A percentile compares a stretch with the other conserved stretches of the same genome.
These are phyloP conservation scores for Micronisus gabar DNA, from an alignment of 2,113 vertebrate species.

Conservation along the genomic window DNA sequence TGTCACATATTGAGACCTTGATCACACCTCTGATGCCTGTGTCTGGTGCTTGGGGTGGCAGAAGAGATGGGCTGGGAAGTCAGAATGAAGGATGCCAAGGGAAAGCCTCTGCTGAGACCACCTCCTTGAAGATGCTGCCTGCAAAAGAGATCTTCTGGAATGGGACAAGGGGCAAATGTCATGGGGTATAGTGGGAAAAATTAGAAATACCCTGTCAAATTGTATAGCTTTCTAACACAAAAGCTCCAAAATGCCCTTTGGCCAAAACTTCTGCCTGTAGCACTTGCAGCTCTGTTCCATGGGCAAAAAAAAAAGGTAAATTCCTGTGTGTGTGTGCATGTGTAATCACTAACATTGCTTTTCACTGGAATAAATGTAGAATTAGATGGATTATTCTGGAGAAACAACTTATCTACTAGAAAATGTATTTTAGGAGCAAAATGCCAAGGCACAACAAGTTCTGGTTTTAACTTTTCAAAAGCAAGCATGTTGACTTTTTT, in stretches of 20 bases:
- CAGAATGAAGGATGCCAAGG: accelerated
- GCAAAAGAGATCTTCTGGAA: not conserved
- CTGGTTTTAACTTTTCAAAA: not conserved
- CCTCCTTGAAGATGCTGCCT: not conserved
- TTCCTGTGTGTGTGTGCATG: not conserved
- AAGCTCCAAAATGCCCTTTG: not conserved
- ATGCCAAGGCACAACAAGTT: not conserved
- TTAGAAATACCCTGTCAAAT: not conserved
- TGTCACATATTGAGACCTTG: accelerated
- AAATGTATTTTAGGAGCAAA: not conserved
- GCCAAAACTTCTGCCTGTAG: not conserved
- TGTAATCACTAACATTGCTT: not conserved
- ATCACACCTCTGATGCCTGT: accelerated
- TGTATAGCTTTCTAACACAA: not conserved
- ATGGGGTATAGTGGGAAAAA: not conserved
- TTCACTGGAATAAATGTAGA: not conserved
- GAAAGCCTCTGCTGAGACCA: not conserved
- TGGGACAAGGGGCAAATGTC: not conserved
- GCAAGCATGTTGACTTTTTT: not conserved
- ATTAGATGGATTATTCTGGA: not conserved
- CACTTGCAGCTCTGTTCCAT: not conserved
- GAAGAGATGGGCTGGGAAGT: not conserved
- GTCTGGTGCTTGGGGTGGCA: not conserved
- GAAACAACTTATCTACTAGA: not conserved
- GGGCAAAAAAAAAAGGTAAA: not conserved